phyloP scores from a whole-genome alignment of 2,113 vertebrate species.

The Phalacrocorax aristotelis region DNA sequence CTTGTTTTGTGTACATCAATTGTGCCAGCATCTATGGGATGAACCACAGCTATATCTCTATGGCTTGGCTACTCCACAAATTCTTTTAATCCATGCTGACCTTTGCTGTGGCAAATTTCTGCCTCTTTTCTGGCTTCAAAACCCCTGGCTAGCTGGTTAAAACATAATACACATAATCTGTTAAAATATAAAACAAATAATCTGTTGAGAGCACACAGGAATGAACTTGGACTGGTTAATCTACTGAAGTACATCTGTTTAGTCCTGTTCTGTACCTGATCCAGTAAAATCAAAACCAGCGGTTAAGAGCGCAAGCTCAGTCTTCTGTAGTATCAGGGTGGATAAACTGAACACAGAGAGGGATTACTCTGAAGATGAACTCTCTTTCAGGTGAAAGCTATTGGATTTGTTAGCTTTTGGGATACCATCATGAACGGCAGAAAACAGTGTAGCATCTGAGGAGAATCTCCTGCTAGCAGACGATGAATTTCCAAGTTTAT shows the following conservation, averaged over 20 bases:
- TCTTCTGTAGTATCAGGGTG: neutral
- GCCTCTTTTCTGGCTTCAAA: slow-evolving; percentile 3
- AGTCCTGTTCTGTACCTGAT: neutral
- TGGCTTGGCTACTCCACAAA: neutral
- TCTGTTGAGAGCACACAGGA: neutral
- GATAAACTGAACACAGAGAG: slow-evolving; percentile 27
- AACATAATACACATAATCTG: slow-evolving; percentile 24
- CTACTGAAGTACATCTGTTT: slow-evolving; percentile 44
- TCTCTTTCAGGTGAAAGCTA: slow-evolving; percentile 6
- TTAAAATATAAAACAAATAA: slow-evolving; percentile 27
- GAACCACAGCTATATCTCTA: neutral
- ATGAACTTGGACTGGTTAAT: slow-evolving; percentile 11
- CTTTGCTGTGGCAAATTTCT: slow-evolving; percentile 22
- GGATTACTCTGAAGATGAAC: slow-evolving; percentile 20
- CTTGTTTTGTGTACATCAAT: neutral
- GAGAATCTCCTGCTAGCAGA: neutral
- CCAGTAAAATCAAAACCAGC: neutral
- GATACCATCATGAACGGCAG: neutral
- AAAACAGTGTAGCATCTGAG: neutral
- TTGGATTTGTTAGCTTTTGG: neutral
- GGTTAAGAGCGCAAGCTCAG: neutral
- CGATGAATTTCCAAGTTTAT: neutral
- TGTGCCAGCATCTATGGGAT: neutral
- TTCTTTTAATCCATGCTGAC: neutral
- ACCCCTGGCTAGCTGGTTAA: neutral